Percentiles rank a stretch among this genome's conserved stretches.
These are phyloP conservation scores for Micromesistius poutassou DNA, from an alignment of 2,797 vertebrate species.

Conservation along the genomic window DNA sequence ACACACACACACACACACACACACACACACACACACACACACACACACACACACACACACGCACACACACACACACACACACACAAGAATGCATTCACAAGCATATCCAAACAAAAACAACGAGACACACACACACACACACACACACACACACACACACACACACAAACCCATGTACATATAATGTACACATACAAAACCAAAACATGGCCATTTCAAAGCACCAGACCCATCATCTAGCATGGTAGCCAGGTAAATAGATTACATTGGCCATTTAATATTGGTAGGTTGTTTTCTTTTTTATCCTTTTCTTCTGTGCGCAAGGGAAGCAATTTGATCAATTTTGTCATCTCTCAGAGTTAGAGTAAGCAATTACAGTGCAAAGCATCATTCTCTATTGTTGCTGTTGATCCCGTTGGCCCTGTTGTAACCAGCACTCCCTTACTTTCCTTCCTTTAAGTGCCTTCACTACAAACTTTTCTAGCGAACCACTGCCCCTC, in stretches of 20 bases:
- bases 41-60: constrained; percentile 30
- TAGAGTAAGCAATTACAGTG: constrained; percentile 68
- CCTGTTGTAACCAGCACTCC: constrained; percentile 46
- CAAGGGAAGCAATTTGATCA: constrained; percentile 65
- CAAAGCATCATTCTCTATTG: constrained; percentile 46
- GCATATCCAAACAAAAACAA: constrained; percentile 26
- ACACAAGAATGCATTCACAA: constrained; percentile 23
- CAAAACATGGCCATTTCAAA: constrained; percentile 5
- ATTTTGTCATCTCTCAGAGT: constrained; percentile 68
- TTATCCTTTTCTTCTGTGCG: constrained; percentile 40
- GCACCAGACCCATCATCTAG: constrained; percentile 41
- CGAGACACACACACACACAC: constrained; percentile 31
- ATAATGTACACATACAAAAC: constrained; percentile 24
- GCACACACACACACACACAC: constrained; percentile 8
- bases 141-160: constrained; percentile 21
- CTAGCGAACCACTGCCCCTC: constrained; percentile 70
- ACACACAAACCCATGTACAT: constrained; percentile 14
- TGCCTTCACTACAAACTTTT: constrained; percentile 66
- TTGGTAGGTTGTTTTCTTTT: constrained; percentile 40
- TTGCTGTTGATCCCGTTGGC: constrained; percentile 39
- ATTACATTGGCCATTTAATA: constrained; percentile 68
- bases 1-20: constrained; percentile 48
- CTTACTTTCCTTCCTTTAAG: constrained; percentile 65
- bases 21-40: constrained; percentile 29
- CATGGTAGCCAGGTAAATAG: constrained; percentile 62